Evolutionary conservation across 1,140 invertebrate species (phyloP), one percentile per base, ranked within the genome.

Genomic region (Ceratosolen solmsi): DNA sequence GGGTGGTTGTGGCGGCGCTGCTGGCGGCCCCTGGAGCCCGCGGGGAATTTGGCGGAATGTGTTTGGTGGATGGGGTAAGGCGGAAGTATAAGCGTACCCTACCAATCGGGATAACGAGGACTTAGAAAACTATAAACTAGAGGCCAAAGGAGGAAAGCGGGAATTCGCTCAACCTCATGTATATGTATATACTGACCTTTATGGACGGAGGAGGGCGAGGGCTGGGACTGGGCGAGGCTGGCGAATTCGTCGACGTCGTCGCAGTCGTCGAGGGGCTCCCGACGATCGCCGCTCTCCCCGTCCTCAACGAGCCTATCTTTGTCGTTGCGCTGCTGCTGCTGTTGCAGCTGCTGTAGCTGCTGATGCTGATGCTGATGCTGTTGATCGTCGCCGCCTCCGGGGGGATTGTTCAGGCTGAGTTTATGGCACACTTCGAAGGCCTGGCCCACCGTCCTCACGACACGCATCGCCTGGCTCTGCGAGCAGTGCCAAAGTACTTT

Each of bases 381-480:
- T n/a, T 88, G 85, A 54, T 87, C 86, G 56, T 85, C 84, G 85
- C 86, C 51, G 87, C 86, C 60, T 86, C 86, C 54, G 41, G 89
- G 85, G 13, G 93, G 91, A 70, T 92, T 87, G 84, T 91, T 93
- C 68, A 93, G 89, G 86, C 95, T 95, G 90, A 96, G 94, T 93
- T 99, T 99, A 94, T 99, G 98, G 93, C 98, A 99, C 88, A 99
- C 98, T 92, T 99, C 98, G 92, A 99, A 99, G 27, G 98, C 98
- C 92, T 99, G 98, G 49, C 98, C 98, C 83, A 99, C 98, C 0
- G 98, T 99, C 87, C 98, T 94, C 56, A 99, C 98, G 85, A 99
- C 97, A 87, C 96, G 94, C 97, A 99, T 98, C 7, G 98, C 98
- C 93, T 99, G 98, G 91, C 96, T 98, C 98, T 99, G 94, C 63